These are phyloP conservation scores for Caenorhabditis sp. DNA, from an alignment of 2,888 invertebrate species.

Conservation along the genomic window DNA sequence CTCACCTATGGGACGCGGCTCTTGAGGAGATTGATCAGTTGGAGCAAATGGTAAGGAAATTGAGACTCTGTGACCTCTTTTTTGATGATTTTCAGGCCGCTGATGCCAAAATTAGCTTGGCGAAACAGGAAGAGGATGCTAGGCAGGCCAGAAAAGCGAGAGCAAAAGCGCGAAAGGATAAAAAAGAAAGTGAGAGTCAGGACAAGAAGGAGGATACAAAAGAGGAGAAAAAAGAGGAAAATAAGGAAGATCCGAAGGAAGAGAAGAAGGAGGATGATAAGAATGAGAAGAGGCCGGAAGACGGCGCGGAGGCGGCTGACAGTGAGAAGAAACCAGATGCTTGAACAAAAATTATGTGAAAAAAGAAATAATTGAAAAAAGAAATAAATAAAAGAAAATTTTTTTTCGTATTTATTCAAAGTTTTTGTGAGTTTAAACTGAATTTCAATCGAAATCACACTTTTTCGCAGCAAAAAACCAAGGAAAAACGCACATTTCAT, in stretches of 20 bases:
- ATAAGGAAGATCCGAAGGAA: not conserved
- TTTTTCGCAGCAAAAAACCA: too few relatives aligned
- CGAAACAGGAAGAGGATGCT: not conserved
- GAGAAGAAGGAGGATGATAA: not conserved
- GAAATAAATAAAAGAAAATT: too few relatives aligned
- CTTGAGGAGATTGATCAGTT: slow-evolving; percentile 30
- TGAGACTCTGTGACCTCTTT: too few relatives aligned
- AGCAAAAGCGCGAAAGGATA: slow-evolving; percentile 16
- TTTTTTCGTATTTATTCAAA: too few relatives aligned
- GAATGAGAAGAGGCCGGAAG: not conserved
- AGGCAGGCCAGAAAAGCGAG: not conserved
- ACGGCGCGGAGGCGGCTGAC: too few relatives aligned
- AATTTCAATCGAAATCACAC: too few relatives aligned
- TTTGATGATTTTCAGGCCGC: slow-evolving; percentile 1
- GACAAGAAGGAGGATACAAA: not conserved
- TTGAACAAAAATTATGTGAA: too few relatives aligned
- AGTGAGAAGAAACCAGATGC: too few relatives aligned
- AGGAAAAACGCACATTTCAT: too few relatives aligned
- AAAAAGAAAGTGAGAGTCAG: not conserved
- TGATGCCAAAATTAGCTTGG: not conserved
- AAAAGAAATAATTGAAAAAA: too few relatives aligned
- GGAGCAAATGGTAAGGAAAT: slow-evolving; percentile 21
- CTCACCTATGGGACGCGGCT: slow-evolving; percentile 43
- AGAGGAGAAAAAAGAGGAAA: slow-evolving; percentile 2
- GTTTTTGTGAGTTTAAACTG: too few relatives aligned